phyloP scores from a whole-genome alignment of 35 echinoderm and acorn worm species.

The Nesometra sesokonis region DNA sequence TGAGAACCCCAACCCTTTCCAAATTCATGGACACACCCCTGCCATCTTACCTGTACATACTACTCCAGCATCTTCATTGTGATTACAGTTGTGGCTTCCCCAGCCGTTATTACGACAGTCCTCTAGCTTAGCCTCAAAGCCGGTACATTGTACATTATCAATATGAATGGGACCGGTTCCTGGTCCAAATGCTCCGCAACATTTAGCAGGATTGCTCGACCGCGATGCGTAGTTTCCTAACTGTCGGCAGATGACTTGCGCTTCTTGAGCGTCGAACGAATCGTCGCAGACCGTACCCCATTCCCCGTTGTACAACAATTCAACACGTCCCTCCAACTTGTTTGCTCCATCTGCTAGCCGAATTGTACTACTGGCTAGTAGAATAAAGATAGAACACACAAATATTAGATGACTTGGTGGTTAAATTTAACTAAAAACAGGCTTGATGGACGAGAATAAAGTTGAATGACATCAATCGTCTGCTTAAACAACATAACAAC shows the following conservation, averaged over 20 bases:
- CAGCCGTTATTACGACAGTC: constrained; percentile 9
- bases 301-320: neutral
- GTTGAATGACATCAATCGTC: no score
- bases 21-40: no score
- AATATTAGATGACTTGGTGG: no score
- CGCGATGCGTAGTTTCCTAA: neutral
- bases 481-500: no score
- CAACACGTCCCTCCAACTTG: neutral
- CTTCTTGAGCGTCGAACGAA: neutral
- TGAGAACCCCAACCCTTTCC: no score
- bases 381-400: no score
- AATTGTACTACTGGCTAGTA: neutral
- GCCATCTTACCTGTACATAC: constrained; percentile 3
- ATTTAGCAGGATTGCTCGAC: neutral
- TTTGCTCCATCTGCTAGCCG: neutral
- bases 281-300: constrained; percentile 32
- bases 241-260: constrained; percentile 10
- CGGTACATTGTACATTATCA: constrained; percentile 21
- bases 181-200: constrained; percentile 1
- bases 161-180: neutral
- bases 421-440: no score
- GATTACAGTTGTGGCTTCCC: constrained; percentile 27
- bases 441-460: no score
- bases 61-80: constrained; percentile 28
- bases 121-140: neutral